A percentile compares a stretch with the other conserved stretches of the same genome.
Evolutionary conservation across 2,888 invertebrate species (phyloP).

Genomic region (Spialia ferax): DNA sequence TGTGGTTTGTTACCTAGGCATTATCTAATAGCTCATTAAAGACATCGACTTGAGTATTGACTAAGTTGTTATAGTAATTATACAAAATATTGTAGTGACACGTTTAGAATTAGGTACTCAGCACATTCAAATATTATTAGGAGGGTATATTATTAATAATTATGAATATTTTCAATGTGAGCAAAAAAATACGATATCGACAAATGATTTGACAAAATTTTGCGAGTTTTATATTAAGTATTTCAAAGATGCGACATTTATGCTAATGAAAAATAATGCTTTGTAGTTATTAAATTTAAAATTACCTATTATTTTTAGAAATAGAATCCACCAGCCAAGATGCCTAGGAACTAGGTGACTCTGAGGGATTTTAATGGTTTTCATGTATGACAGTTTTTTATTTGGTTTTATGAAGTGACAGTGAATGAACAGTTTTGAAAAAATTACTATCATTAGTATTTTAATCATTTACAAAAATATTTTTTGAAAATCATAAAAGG

Average conservation of each 20-base stretch:
- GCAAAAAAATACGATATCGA: neutral
- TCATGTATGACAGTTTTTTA: neutral
- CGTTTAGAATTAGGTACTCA: neutral
- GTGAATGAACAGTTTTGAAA: neutral
- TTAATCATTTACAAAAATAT: too few relatives aligned
- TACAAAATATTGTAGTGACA: neutral
- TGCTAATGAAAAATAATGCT: neutral
- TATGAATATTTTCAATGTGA: too few relatives aligned
- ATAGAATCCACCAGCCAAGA: conserved; percentile 3
- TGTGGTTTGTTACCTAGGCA: conserved; percentile 45
- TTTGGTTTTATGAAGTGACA: neutral
- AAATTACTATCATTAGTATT: too few relatives aligned
- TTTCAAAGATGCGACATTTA: neutral
- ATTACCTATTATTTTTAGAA: neutral
- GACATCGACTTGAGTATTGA: conserved; percentile 14
- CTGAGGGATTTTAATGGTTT: conserved; percentile 43
- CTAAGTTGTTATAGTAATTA: neutral
- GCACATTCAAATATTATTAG: neutral
- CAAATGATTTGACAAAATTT: neutral
- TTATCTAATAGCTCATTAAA: conserved; percentile 13
- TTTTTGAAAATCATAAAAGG: too few relatives aligned
- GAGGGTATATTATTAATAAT: neutral
- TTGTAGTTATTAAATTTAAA: neutral
- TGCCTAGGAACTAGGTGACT: conserved; percentile 55
- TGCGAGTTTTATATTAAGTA: neutral